A percentile compares a stretch with the other conserved stretches of the same genome.
Conservation (phyloP, 2,113 vertebrate species). For the Rhinolophus ferrumequinum region DNA sequence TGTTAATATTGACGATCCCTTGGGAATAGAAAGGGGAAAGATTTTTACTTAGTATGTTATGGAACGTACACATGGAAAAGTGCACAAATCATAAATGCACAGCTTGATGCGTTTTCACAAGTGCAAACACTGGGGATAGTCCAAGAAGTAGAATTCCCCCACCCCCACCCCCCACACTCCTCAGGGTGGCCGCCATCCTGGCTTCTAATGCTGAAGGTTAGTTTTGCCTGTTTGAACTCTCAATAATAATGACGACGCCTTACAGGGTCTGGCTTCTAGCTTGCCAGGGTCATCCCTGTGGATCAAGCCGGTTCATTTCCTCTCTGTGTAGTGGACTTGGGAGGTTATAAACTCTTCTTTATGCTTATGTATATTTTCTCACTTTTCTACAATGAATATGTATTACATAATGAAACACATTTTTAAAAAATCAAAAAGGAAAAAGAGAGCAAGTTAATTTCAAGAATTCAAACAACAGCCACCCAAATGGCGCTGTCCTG, state of each 20-base stretch:
- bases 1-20: not conserved
- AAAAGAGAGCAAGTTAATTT: not conserved
- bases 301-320: not conserved
- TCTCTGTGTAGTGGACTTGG: not conserved
- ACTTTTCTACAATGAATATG: not conserved
- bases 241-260: fast-evolving
- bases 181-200: not conserved
- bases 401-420: not conserved
- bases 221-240: fast-evolving
- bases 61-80: not conserved
- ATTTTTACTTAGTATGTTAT: not conserved
- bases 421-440: not conserved
- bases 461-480: not conserved
- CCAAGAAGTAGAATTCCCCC: not conserved
- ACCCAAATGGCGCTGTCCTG: not conserved
- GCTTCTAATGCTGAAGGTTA: fast-evolving
- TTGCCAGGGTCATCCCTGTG: not conserved
- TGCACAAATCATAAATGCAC: fast-evolving
- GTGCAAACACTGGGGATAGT: fast-evolving
- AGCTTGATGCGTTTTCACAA: not conserved
- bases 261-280: not conserved
- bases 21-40: not conserved
- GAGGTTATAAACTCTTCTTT: not conserved
- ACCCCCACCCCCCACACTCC: too few species aligned
- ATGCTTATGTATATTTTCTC: not conserved